A percentile compares a stretch with the other conserved stretches of the same genome.
Conservation (phyloP, 1,140 invertebrate species). For the Metaphire vulgaris region DNA sequence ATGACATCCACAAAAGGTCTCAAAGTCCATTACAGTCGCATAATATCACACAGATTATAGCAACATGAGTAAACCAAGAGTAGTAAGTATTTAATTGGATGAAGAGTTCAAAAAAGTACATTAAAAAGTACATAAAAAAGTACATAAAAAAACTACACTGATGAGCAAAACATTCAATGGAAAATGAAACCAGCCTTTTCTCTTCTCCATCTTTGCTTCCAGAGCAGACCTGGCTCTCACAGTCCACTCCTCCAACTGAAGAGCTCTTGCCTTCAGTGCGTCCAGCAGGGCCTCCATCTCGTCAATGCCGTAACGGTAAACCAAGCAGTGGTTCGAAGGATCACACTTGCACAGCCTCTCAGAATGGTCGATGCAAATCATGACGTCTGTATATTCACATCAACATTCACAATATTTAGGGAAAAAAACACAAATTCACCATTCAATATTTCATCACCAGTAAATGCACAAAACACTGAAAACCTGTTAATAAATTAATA, state of each 20-base stretch:
- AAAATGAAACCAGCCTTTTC: not conserved
- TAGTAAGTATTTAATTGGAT: not conserved
- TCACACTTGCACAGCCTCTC: constrained; percentile 75
- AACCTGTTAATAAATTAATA: not conserved
- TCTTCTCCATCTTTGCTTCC: constrained; percentile 55
- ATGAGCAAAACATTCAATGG: not conserved
- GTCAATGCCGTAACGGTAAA: constrained; percentile 85
- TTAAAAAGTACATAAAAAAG: not conserved
- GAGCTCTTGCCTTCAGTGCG: constrained; percentile 76
- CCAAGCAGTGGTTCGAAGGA: constrained; percentile 68
- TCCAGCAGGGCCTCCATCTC: constrained; percentile 83
- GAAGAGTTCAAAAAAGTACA: too few species aligned
- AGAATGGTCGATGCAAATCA: constrained; percentile 85
- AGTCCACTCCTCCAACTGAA: constrained; percentile 85
- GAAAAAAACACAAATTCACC: not conserved
- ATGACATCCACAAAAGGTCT: too few species aligned
- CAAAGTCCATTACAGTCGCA: too few species aligned
- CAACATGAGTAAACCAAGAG: not conserved
- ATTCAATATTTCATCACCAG: not conserved
- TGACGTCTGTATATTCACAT: constrained; percentile 51
- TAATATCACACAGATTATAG: not conserved
- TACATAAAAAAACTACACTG: not conserved
- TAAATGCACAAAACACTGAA: not conserved
- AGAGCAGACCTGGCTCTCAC: constrained; percentile 74
- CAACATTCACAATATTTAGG: not conserved